Evolutionary conservation across 2,113 vertebrate species (phyloP).

Genomic region (Zosterops hypoxanthus): DNA sequence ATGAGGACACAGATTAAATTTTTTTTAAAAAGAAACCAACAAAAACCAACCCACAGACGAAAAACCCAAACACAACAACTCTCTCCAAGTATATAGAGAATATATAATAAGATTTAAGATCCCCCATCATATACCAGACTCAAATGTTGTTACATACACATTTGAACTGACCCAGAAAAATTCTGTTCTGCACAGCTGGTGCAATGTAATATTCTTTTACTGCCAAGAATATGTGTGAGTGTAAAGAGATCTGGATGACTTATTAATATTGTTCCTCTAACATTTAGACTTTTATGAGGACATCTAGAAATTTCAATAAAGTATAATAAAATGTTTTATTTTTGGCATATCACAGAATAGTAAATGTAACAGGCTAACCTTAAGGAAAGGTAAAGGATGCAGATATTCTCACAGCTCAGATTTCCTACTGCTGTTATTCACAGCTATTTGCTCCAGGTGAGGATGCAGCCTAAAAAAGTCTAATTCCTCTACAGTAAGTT

Average conservation of each 20-base stretch:
- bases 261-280: slow-evolving; percentile 74
- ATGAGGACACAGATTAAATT: background rate
- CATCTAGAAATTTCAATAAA: slow-evolving; percentile 65
- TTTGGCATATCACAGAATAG: slow-evolving; percentile 20
- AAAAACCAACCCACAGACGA: background rate
- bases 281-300: slow-evolving; percentile 65
- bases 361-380: background rate
- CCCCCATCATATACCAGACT: background rate
- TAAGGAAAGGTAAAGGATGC: slow-evolving; percentile 1
- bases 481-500: background rate
- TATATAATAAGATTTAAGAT: background rate
- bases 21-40: background rate
- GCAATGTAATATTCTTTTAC: slow-evolving; percentile 52
- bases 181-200: slow-evolving; percentile 64
- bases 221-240: slow-evolving; percentile 57
- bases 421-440: background rate
- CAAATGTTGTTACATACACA: background rate
- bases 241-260: slow-evolving; percentile 52
- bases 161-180: slow-evolving; percentile 68
- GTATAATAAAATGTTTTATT: slow-evolving; percentile 54
- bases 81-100: background rate
- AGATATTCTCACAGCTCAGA: background rate
- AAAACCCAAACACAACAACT: background rate
- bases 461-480: background rate
- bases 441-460: background rate